phyloP scores from a whole-genome alignment of 1,140 invertebrate species.

The Diabrotica undecimpunctata region DNA sequence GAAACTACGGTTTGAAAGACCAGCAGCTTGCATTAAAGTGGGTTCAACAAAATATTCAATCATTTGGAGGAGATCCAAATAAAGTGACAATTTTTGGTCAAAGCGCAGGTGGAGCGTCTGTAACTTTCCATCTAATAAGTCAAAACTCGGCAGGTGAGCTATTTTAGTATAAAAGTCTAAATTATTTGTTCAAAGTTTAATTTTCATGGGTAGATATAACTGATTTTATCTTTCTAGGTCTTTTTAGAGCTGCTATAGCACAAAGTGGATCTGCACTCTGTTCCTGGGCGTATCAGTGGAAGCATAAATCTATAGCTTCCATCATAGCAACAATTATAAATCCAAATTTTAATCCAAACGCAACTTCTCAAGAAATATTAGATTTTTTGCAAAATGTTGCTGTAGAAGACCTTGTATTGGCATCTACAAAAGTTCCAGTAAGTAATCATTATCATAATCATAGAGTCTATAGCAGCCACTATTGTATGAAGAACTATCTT shows the following conservation, averaged over 20 bases:
- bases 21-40: constrained; percentile 6
- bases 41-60: constrained; percentile 3
- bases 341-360: constrained; percentile 18
- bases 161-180: too few species aligned
- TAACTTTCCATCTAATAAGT: neutral
- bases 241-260: constrained; percentile 27
- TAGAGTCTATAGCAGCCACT: too few species aligned
- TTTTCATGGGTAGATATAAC: neutral
- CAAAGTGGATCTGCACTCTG: constrained; percentile 24
- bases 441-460: neutral
- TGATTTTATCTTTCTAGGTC: constrained; percentile 15
- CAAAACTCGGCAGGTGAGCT: neutral
- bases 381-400: constrained; percentile 18
- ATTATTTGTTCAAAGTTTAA: neutral
- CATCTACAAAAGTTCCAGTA: neutral
- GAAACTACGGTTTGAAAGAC: constrained; percentile 9
- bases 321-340: constrained; percentile 18
- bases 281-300: constrained; percentile 28
- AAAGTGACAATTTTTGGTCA: constrained; percentile 5
- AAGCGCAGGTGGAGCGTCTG: constrained; percentile 6
- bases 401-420: constrained; percentile 12
- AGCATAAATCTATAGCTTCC: constrained; percentile 22
- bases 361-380: constrained; percentile 17
- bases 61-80: constrained; percentile 6
- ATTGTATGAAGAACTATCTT: too few species aligned